Conservation (phyloP, 2,888 invertebrate species). For the Leucoptera coffeella region DNA sequence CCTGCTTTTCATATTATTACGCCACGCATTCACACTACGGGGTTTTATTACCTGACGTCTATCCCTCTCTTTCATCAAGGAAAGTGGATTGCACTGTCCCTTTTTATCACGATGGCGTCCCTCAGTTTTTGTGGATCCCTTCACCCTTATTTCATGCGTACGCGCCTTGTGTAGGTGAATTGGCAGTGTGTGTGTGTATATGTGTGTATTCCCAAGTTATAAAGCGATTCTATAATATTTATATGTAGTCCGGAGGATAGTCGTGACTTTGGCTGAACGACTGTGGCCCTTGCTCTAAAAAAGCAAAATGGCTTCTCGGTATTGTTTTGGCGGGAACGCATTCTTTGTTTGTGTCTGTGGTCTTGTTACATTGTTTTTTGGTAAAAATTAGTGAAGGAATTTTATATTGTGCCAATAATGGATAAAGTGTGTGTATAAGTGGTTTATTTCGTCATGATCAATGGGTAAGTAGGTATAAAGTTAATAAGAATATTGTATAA, state of each 20-base stretch:
- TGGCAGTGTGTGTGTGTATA: slow-evolving; percentile 9
- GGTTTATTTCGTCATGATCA: too few relatives aligned
- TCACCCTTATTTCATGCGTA: slow-evolving; percentile 37
- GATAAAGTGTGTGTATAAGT: too few relatives aligned
- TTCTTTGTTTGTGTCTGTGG: too few relatives aligned
- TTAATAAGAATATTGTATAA: too few relatives aligned
- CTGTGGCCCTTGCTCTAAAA: too few relatives aligned
- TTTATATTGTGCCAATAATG: slow-evolving; percentile 4
- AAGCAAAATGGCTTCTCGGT: too few relatives aligned
- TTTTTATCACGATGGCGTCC: slow-evolving; percentile 18
- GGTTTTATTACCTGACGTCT: slow-evolving; percentile 28
- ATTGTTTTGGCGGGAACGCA: too few relatives aligned
- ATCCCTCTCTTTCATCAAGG: slow-evolving; percentile 17
- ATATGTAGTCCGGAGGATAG: slow-evolving; percentile 11
- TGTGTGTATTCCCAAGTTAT: not conserved
- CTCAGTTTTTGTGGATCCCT: slow-evolving; percentile 28
- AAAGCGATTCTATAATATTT: too few relatives aligned
- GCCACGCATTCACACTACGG: slow-evolving; percentile 28
- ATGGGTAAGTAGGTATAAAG: too few relatives aligned
- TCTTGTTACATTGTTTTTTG: too few relatives aligned
- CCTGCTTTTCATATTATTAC: slow-evolving; percentile 27
- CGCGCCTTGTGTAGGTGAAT: slow-evolving; percentile 25
- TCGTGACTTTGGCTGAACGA: slow-evolving; percentile 15
- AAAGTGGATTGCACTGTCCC: slow-evolving; percentile 13
- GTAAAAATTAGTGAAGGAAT: slow-evolving; percentile 19